Base-by-base conservation (phyloP, 2,113 vertebrate genomes). In the Colistium nudipinnis region DNA sequence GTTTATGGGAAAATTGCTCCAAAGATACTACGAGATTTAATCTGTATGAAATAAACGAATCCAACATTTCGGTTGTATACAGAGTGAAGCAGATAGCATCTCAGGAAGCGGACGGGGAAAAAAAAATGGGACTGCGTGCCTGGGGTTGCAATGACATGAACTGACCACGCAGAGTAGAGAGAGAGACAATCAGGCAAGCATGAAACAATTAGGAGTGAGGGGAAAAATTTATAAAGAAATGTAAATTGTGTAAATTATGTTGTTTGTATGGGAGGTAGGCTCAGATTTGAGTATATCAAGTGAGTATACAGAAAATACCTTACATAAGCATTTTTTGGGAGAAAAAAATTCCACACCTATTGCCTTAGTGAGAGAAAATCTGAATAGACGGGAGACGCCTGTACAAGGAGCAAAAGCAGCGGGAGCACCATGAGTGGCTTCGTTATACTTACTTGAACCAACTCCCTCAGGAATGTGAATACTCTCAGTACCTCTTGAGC, bases 1-100 rank as follows among this genome's bases (percentile, higher is more conserved):
- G 70, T 84, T 88, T 78, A 68, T 73, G 44, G 54, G 60, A 70
- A 87, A 84, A 87, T 81, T 80, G 77, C 53, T 74, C 70, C 70
- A 83, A 60, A 69, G 70, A 54, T 80, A 76, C 84, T 80, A 67
- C 69, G 57, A 87, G 78, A 90, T 82, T 66, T 74, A 81, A 91
- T 90, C 87, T 84, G 14, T 67, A 27, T 68, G 74, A 81, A 86
- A 90, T 80, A 90, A 91, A 86, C 80, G 73, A 86, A 88, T 87
- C 78, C 63, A 85, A 78, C 72, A 62, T 85, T 87, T 85, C 70
- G 61, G 77, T 69, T 78, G 51, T 77, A 75, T 65, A 74, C 78
- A 84, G 55, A 28, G 51, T 55, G 12, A 54, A 63, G 53, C 61
- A 10, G 86, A 90, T 90, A 87, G 76, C 54, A 85, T 87, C 84